Evolutionary conservation across 2,888 invertebrate genomes (phyloP), one percentile per base, ranked within the genome.

Genomic region (Pyrochroa serraticornis): DNA sequence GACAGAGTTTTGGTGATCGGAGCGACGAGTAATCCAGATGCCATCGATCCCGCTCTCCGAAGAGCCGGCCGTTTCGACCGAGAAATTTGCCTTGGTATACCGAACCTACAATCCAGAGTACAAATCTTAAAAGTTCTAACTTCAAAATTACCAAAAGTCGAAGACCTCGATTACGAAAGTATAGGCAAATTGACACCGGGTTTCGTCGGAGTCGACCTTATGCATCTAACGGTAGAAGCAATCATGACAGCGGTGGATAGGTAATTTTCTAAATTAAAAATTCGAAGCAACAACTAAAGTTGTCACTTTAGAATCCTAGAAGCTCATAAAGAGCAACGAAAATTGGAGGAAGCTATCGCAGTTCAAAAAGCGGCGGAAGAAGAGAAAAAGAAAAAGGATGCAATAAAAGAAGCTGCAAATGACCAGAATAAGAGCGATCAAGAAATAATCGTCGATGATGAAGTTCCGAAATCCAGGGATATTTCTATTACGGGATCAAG

Each of bases 11-110:
- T 97, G 58, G 89, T 99, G 9, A 87, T 99, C 71, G 98, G 95
- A n/a, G 96, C 98, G 0, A 97, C 98, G 33, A 97, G 94, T 77
- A 86, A 94, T 57, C 93, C 95, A 0, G 97, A 98, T 78, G 83
- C 91, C 0, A 82, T 99, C 44, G 98, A 99, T 79, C 93, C 96
- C 14, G 93, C 95, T 6, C 80, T 99, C 52, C 85, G 98, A 65
- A 83, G 96, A 65, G 92, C 95, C 5, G 97, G 96, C 1, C 86
- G 97, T 34, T 95, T 98, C 73, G 97, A 96, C 80, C 87, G 93
- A 67, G 97, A 99, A 82, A 92, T 99, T 38, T 87, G 90, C 42
- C 82, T 99, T 48, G 97, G 97, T 44, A 97, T 99, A 68, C 98
- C 98, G 0, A 90, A 96, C 72, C 86, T 91, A 65, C 83, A 86